These are phyloP conservation scores for Ochotona curzoniae DNA, from an alignment of 2,113 vertebrate genomes.

Conservation along the genomic window DNA sequence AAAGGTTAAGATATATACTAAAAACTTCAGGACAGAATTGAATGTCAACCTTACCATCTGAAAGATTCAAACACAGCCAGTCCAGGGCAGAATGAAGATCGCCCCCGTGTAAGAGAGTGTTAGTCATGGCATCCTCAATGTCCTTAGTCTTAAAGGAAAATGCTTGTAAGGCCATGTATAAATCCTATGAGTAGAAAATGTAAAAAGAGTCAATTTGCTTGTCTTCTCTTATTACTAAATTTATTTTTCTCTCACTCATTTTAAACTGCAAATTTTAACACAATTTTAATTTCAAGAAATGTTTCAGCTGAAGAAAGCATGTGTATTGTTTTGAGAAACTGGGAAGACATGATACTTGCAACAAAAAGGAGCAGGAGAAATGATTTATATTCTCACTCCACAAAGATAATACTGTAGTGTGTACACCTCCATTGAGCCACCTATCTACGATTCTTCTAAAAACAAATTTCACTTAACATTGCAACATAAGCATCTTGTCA, in stretches of 20 bases:
- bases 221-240: not conserved
- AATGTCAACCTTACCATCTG: slow-evolving; percentile 89
- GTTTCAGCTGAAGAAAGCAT: not conserved
- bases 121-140: slow-evolving; percentile 98
- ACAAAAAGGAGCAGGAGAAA: not conserved
- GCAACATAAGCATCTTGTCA: not conserved
- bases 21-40: slow-evolving; percentile 31
- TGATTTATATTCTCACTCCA: not conserved
- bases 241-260: not conserved
- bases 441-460: slow-evolving; percentile 1
- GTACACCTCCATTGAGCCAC: not conserved
- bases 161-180: slow-evolving; percentile 95
- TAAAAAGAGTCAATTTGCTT: not conserved
- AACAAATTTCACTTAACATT: slow-evolving; percentile 26
- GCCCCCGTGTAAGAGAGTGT: slow-evolving; percentile 94
- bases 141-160: slow-evolving; percentile 96
- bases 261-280: slow-evolving; percentile 35
- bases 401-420: not conserved
- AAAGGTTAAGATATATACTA: not conserved
- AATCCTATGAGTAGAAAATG: slow-evolving; percentile 87
- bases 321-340: not conserved
- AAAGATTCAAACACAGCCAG: slow-evolving; percentile 98
- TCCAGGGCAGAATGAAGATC: slow-evolving; percentile 98
- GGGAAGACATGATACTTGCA: slow-evolving; percentile 1
- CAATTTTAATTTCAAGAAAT: slow-evolving; percentile 21